phyloP scores from a whole-genome alignment of 2,888 invertebrate genomes.

The Psylliodes chrysocephalus region DNA sequence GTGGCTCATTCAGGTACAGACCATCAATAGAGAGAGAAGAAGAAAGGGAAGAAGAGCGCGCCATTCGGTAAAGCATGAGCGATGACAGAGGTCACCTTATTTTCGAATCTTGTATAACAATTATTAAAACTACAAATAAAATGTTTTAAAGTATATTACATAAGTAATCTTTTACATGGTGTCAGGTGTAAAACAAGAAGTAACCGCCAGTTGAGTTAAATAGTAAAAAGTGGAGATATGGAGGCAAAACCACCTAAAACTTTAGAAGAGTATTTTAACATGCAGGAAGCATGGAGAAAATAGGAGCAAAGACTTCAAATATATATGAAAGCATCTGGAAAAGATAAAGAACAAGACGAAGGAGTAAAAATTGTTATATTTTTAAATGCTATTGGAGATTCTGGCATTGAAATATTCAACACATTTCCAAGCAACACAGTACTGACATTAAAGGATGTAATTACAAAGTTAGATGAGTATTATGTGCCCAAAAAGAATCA shows the following conservation, averaged over 20 bases:
- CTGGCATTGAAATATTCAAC: neutral
- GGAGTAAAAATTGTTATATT: neutral
- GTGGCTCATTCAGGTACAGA: too few relatives aligned
- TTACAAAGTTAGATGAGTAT: neutral
- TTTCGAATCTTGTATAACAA: too few relatives aligned
- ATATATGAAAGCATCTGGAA: neutral
- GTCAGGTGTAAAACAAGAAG: neutral
- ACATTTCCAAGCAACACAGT: neutral
- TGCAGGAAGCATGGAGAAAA: neutral
- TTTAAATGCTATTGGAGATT: neutral
- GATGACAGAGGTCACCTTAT: too few relatives aligned
- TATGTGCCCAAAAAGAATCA: neutral
- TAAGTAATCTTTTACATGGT: neutral
- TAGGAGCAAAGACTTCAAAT: neutral
- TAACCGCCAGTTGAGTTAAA: neutral
- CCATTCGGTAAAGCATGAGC: too few relatives aligned
- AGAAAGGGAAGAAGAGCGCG: too few relatives aligned
- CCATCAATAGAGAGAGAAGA: too few relatives aligned
- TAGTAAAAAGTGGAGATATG: neutral
- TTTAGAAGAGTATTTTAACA: neutral
- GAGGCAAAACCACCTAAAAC: neutral
- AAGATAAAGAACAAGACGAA: neutral
- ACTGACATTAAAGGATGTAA: neutral
- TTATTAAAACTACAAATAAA: too few relatives aligned
- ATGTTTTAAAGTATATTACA: too few relatives aligned